Percentiles rank a stretch among this genome's conserved stretches.
phyloP scores from a whole-genome alignment of 2,888 invertebrate species.

The Lottia gigantea region DNA sequence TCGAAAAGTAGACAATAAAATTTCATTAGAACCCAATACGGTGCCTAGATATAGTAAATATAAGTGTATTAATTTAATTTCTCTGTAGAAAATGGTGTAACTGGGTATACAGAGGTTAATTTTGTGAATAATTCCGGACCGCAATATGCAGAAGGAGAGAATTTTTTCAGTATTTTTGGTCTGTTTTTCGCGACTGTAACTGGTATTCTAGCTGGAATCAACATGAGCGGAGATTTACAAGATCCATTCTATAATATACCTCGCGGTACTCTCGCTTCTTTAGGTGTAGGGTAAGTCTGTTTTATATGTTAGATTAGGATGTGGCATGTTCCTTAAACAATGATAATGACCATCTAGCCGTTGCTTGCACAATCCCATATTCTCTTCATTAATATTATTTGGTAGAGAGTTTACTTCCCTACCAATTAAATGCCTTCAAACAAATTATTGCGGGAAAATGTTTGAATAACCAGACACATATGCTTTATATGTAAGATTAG shows the following conservation, averaged over 20 bases:
- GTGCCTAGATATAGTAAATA: no score
- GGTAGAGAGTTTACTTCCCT: no score
- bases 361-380: no score
- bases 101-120: constrained; percentile 86
- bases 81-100: constrained; percentile 79
- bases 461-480: no score
- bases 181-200: constrained; percentile 98
- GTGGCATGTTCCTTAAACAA: no score
- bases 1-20: no score
- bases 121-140: constrained; percentile 85
- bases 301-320: neutral
- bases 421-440: no score
- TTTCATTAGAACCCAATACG: no score
- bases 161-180: constrained; percentile 96
- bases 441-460: no score
- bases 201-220: constrained; percentile 95
- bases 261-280: constrained; percentile 91
- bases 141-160: constrained; percentile 81
- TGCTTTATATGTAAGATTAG: no score
- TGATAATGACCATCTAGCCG: no score
- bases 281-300: constrained; percentile 83
- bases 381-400: no score
- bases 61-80: neutral
- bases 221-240: constrained; percentile 96
- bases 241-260: constrained; percentile 94